phyloP scores from a whole-genome alignment of 1,140 invertebrate genomes.

The Metaphire vulgaris region DNA sequence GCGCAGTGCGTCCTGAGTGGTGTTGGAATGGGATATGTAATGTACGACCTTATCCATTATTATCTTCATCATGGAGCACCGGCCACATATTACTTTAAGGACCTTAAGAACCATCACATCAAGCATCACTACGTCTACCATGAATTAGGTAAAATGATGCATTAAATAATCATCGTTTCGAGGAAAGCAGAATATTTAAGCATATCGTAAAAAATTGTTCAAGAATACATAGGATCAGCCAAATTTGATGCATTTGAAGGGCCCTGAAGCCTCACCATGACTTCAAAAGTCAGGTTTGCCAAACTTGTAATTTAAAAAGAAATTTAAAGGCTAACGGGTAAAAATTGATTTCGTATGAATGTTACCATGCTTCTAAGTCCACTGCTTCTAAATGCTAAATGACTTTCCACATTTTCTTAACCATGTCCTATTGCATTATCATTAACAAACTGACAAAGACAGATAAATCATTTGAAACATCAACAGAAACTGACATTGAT shows the following conservation, averaged over 20 bases:
- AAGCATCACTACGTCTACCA: constrained; percentile 44
- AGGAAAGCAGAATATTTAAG: not conserved
- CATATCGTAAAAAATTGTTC: not conserved
- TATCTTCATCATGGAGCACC: constrained; percentile 52
- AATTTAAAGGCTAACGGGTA: too few species aligned
- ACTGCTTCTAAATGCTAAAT: too few species aligned
- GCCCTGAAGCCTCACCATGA: not conserved
- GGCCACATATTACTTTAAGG: constrained; percentile 35
- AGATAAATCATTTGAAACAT: too few species aligned
- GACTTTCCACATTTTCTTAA: too few species aligned
- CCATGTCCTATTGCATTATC: too few species aligned
- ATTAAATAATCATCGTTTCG: not conserved
- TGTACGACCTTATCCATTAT: constrained; percentile 52
- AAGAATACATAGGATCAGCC: not conserved
- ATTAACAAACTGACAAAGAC: too few species aligned
- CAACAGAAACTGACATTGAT: too few species aligned
- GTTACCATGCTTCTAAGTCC: too few species aligned
- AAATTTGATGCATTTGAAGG: not conserved
- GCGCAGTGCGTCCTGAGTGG: constrained; percentile 44
- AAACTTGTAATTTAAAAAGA: too few species aligned
- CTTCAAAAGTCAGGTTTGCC: not conserved
- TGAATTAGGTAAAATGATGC: constrained; percentile 34
- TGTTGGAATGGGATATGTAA: constrained; percentile 46
- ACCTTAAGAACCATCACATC: constrained; percentile 42
- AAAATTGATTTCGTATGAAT: too few species aligned